Base-by-base conservation (phyloP, 2,888 invertebrate genomes). In the Agrochola macilenta region DNA sequence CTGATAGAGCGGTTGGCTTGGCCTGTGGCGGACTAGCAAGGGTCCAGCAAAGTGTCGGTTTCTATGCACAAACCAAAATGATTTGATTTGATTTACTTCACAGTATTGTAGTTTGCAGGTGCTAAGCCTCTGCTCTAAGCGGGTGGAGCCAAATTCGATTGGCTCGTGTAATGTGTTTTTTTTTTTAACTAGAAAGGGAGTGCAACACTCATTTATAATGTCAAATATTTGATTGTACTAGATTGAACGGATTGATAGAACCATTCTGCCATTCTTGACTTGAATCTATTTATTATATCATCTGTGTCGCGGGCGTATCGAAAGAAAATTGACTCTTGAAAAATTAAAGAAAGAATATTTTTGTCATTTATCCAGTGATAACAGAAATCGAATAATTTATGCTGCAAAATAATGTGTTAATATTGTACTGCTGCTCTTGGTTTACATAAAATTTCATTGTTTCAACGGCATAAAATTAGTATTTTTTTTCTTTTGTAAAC, bases 301-400 rank as follows among this genome's bases (percentile, higher is more conserved):
- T 89, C 88, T 89, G 84, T 89, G 85, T 78, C 71, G 89, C 93
- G 93, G 93, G 93, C 93, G 93, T 92, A 92, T 89, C 86, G 89
- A 89, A 89, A 79, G 87, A 84, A 85, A 85, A 74, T 84, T 83
- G 74, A 61, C 54, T 77, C 69, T 82, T 76, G 68, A 69, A 78
- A 82, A 78, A 68, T 58, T 72, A 20, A 11, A n/a, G n/a, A 76
- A 81, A 76, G 7, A 77, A 64, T 78, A 74, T 54, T 74, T 77
- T 80, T 70, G 23, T 69, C 30, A 63, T 63, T 1, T n/a, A 74
- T 0, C 5, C 52, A 65, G 26, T 75, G 26, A 11, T 76, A 74
- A 63, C 23, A 80, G 61, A 74, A 68, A 82, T 69, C 26, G 60
- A 66, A 49, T 46, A 65, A 30, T 69, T 49, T 63, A 54, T 23